Evolutionary conservation across 2,113 vertebrate genomes (phyloP).

Genomic region (Noturus placidus): DNA sequence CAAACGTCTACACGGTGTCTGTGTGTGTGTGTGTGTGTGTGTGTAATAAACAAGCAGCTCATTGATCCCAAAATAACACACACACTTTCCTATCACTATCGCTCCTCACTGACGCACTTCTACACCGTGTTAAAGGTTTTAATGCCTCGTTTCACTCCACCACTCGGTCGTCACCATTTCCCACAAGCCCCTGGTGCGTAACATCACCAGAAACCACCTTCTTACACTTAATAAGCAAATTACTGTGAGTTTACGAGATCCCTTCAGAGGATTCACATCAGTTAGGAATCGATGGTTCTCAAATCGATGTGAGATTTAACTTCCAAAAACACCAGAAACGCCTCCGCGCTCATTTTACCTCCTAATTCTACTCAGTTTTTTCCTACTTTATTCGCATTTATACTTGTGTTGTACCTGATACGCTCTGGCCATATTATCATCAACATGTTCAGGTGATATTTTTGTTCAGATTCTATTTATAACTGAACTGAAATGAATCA

Average conservation of each 20-base stretch:
- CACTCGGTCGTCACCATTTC: slow-evolving; percentile 36
- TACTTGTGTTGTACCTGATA: neutral
- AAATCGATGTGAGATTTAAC: neutral
- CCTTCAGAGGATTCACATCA: slow-evolving; percentile 1
- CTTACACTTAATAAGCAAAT: slow-evolving; percentile 45
- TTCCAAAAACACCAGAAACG: neutral
- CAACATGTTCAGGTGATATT: neutral
- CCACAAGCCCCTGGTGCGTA: slow-evolving; percentile 39
- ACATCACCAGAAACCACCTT: slow-evolving; percentile 29
- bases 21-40: neutral
- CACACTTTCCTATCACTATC: slow-evolving; percentile 47
- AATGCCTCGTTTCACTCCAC: slow-evolving; percentile 36
- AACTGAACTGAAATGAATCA: slow-evolving; percentile 4
- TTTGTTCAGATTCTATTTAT: neutral
- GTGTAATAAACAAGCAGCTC: neutral
- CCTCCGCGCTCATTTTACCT: too few relatives aligned
- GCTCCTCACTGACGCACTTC: slow-evolving; percentile 50
- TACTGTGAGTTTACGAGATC: neutral
- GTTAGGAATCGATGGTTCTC: slow-evolving; percentile 8
- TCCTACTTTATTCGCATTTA: neutral
- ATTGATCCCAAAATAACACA: slow-evolving; percentile 49
- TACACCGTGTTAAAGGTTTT: slow-evolving; percentile 27
- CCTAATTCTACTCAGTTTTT: too few relatives aligned
- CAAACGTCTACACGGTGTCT: neutral
- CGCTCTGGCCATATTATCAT: neutral